Evolutionary conservation across 2,797 vertebrate genomes (phyloP), one percentile per base, ranked within the genome.

Genomic region (Gobionotothen gibberifrons): DNA sequence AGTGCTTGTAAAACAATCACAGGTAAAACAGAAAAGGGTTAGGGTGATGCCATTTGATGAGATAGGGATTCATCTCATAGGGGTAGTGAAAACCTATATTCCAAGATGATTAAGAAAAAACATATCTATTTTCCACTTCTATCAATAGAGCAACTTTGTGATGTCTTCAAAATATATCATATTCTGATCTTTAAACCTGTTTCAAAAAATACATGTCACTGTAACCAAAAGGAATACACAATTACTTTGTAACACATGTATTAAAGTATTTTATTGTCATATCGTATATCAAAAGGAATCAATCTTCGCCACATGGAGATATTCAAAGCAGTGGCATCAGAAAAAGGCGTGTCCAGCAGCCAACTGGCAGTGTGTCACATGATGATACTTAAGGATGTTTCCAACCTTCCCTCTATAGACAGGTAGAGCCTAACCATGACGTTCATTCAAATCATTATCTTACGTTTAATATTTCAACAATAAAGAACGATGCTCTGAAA

Each of bases 371-470:
- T 83, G 17, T 82, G 82, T 82, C 78, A 82, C 12, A 71, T 66
- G 86, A 87, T 92, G 86, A 85, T 39, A 15, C 71, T 93, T 26
- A 57, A 89, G 19, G 89, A 86, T 12, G 11, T 79, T 9, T 14
- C 74, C 39, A 52, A 54, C 14, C 85, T 91, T 48, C 79, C 80
- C 12, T 5, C 53, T 15, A n/a, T 69, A 49, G 67, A 88, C 72
- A 82, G 87, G 87, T 92, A 82, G 13, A 42, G 48, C 0, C 16
- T 29, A 40, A 26, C 17, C n/a, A 43, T 51, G 16, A 0, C 9
- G 21, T 67, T 17, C 17, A 2, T 53, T 14, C 60, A 32, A 54
- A 51, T 7, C 10, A 12, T 29, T 42, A 19, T 43, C 0, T 55
- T 16, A 39, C 12, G 4, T 61, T 29, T 47, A 1, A 44, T 3